phyloP scores from a whole-genome alignment of 1,140 invertebrate species.

The Fopius arisanus region DNA sequence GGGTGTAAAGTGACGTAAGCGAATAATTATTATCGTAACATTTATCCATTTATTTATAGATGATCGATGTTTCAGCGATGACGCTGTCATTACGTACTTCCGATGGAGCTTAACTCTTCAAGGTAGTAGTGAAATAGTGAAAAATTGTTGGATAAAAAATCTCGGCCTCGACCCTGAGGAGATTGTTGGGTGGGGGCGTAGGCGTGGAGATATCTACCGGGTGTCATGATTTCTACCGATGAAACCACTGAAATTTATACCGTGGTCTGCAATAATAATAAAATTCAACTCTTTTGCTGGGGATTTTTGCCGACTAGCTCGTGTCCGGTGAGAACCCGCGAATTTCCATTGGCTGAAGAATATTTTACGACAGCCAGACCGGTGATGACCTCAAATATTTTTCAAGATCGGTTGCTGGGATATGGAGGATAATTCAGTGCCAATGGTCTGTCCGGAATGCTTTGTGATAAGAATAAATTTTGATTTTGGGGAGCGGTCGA shows the following conservation, averaged over 20 bases:
- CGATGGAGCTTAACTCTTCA: background rate
- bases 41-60: background rate
- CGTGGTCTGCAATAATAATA: background rate
- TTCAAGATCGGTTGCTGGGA: constrained; percentile 46
- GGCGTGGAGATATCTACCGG: constrained; percentile 23
- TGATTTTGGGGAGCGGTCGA: no score
- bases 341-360: constrained; percentile 1
- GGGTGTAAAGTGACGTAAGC: background rate
- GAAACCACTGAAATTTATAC: background rate
- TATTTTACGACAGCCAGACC: background rate
- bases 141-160: constrained; percentile 2
- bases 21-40: no score
- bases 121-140: background rate
- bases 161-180: constrained; percentile 24
- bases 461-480: constrained; percentile 23
- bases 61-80: background rate
- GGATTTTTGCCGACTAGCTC: background rate
- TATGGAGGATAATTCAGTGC: constrained; percentile 45
- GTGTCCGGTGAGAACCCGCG: background rate
- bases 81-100: background rate
- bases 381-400: constrained; percentile 37
- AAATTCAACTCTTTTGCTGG: background rate
- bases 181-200: background rate
- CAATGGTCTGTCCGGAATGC: background rate
- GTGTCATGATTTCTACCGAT: background rate